Evolutionary conservation across 2,888 invertebrate genomes (phyloP).

Genomic region (Nysson spinosus): DNA sequence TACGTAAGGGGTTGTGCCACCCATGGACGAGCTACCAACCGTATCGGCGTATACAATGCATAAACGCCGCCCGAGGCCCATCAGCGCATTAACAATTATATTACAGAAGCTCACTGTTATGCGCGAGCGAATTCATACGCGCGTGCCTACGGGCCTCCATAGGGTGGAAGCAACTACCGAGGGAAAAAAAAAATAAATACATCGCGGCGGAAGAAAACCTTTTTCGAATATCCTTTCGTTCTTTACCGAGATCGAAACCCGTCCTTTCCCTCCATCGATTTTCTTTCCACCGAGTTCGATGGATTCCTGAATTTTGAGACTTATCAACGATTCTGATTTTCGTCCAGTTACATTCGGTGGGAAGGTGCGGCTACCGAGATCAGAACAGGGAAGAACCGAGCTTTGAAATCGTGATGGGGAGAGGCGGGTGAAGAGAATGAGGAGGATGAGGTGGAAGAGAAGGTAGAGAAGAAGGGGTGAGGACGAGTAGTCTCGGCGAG

Average conservation of each 20-base stretch:
- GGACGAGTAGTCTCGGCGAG: conserved; percentile 74
- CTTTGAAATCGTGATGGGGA: too few relatives aligned
- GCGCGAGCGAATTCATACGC: conserved; percentile 73
- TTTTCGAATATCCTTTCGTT: too few relatives aligned
- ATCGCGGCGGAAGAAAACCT: conserved; percentile 8
- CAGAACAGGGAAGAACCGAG: conserved; percentile 8
- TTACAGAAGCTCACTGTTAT: conserved; percentile 73
- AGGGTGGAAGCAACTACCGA: conserved; percentile 22
- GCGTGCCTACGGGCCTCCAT: conserved; percentile 57
- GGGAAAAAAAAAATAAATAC: conserved; percentile 34
- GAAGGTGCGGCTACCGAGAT: too few relatives aligned
- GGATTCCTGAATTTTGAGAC: too few relatives aligned
- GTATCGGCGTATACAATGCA: conserved; percentile 66
- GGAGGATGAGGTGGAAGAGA: conserved; percentile 33
- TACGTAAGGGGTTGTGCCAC: conserved; percentile 66
- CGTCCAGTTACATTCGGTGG: too few relatives aligned
- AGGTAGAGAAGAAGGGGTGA: conserved; percentile 48
- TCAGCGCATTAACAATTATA: conserved; percentile 76
- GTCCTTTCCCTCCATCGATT: too few relatives aligned
- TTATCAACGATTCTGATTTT: too few relatives aligned
- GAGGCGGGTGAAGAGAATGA: conserved; percentile 35
- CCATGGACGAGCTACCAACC: conserved; percentile 56
- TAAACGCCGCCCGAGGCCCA: conserved; percentile 71
- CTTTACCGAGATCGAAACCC: too few relatives aligned
- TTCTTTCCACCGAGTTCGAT: too few relatives aligned